Base-by-base conservation (phyloP, 2,797 vertebrate species). In the Myotis daubentonii region DNA sequence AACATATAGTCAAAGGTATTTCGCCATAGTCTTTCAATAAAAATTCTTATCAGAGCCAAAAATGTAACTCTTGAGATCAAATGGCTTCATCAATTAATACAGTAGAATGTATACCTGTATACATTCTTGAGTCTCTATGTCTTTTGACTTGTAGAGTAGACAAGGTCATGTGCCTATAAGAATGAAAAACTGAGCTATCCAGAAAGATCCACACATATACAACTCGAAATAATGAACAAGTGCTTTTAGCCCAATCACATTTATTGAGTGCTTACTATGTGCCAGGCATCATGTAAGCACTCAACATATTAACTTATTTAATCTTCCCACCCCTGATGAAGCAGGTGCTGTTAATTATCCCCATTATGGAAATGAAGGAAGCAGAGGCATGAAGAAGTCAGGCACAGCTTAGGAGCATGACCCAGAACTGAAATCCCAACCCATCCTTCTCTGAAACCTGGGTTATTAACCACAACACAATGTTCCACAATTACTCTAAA, bases 351-450 rank as follows among this genome's bases (percentile, higher is more conserved):
- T 62, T 91, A 75, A 71, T 60, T 66, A 92, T 74, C 23, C 17
- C 22, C 55, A 68, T 84, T 84, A 55, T 30, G 57, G 22, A 97
- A 89, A 89, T 72, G 78, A 93, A 47, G 53, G 16, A n/a, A 78
- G 36, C 78, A 80, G 44, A 93, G 53, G 28, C 16, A 65, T 11
- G 6, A 49, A 57, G 60, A 75, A 93, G 62, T 86, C 57, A 88
- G 80, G 62, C 66, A 25, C 51, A 68, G 49, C n/a, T 89, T 15
- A 89, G 19, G 51, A 95, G n/a, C 72, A 49, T 55, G 60, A 89
- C 57, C 36, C 25, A 87, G 76, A 81, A 81, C 20, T 44, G 70
- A 94, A 93, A 87, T 74, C 60, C 79, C 83, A 95, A 83, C 66
- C 66, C 53, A 17, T 79, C 90, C 83, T 83, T 89, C 70, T 51